Conservation (phyloP, 2,888 invertebrate species). For the Cantharis rufa region DNA sequence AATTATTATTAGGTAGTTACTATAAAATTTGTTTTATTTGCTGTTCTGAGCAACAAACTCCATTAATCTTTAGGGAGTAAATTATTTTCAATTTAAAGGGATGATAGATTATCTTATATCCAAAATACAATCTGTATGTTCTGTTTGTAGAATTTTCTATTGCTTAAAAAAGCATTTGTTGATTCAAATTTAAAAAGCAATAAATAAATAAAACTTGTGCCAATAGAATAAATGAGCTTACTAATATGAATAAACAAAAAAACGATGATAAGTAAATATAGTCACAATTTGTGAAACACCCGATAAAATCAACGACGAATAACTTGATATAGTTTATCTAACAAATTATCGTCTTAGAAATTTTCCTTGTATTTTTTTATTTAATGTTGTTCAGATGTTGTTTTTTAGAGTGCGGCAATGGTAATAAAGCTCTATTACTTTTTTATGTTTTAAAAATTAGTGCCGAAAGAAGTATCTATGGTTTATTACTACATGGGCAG, state of each 20-base stretch:
- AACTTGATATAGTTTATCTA: not conserved
- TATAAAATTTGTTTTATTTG: not conserved
- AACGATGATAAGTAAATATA: not conserved
- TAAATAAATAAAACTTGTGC: not conserved
- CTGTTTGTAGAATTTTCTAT: not conserved
- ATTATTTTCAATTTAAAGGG: not conserved
- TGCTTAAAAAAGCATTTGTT: not conserved
- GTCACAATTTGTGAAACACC: not conserved
- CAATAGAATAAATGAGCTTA: not conserved
- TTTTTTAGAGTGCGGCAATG: not conserved
- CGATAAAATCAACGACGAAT: not conserved
- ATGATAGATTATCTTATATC: not conserved
- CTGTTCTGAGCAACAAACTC: not conserved
- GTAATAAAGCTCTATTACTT: not conserved
- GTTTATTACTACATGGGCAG: not conserved
- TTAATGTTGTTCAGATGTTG: not conserved
- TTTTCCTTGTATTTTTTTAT: not conserved
- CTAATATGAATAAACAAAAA: not conserved
- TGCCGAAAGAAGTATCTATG: not conserved
- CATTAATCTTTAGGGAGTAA: not conserved
- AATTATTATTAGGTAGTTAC: not conserved
- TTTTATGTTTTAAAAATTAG: not conserved
- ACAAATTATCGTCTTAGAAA: not conserved
- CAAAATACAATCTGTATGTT: not conserved
- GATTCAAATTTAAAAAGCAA: not conserved